phyloP scores from a whole-genome alignment of 2,113 vertebrate species.

The Larimichthys crocea region DNA sequence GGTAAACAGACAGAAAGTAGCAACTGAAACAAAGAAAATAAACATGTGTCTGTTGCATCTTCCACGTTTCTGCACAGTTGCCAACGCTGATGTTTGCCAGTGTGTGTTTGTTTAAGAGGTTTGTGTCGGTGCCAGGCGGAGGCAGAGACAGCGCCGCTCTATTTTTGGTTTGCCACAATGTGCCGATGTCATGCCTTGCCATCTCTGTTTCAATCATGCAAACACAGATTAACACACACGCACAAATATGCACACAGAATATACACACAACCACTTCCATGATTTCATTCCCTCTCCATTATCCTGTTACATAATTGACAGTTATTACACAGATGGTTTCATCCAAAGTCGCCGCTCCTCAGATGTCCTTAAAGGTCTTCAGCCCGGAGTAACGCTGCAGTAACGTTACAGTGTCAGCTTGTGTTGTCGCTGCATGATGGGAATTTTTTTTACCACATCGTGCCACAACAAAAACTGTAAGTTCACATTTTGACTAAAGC shows the following conservation, averaged over 20 bases:
- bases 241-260: constrained; percentile 1
- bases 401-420: neutral
- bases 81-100: neutral
- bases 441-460: neutral
- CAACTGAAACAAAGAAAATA: neutral
- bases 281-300: constrained; percentile 31
- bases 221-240: constrained; percentile 23
- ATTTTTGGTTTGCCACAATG: constrained; percentile 56
- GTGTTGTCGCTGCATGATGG: neutral
- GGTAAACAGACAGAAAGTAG: neutral
- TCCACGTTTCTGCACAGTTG: neutral
- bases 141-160: constrained; percentile 40
- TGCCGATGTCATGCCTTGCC: constrained; percentile 48
- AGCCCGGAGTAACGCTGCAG: neutral
- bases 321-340: constrained; percentile 34
- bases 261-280: constrained; percentile 17
- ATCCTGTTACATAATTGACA: constrained; percentile 37
- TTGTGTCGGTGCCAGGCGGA: constrained; percentile 41
- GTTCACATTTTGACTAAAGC: constrained; percentile 17
- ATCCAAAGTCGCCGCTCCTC: neutral
- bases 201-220: constrained; percentile 48
- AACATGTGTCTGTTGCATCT: neutral
- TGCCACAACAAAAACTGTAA: neutral
- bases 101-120: constrained; percentile 39
- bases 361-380: neutral